Evolutionary conservation across 2,888 invertebrate species (phyloP), one percentile per base, ranked within the genome.

Genomic region (Dynastes tityus): DNA sequence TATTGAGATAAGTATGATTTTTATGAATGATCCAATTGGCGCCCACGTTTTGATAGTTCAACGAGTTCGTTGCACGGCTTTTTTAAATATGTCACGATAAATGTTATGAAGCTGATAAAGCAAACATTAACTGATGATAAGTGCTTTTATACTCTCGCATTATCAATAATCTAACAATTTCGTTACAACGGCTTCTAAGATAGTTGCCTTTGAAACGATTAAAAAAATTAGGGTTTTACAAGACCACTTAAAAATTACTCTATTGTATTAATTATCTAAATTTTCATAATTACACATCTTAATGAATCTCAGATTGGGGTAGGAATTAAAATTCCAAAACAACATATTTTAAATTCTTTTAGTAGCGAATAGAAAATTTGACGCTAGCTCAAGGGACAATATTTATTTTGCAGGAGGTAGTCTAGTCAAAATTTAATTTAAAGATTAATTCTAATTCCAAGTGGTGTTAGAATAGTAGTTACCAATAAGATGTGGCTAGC

Each of bases 61-160:
- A 68, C 51, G 68, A 51, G 40, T 68, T 68, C 51, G 49, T 51
- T 68, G 27, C 51, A 67, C 45, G 65, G 6, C n/a, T 29, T 27
- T 49, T 68, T 49, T 68, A 51, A 45, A 68, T 68, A 49, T 68
- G 68, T 68, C 68, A 51, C 67, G 67, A 67, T 67, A 67, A 49
- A 45, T 37, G 22, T 16, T 45, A 6, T 22, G 65, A 40, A 40
- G 22, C 22, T 67, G 65, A 67, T 49, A 67, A 67, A 22, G 16
- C 65, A 51, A 27, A 27, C 68, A 51, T 11, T 68, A 22, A 68
- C 68, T 68, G 68, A 22, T 22, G 22, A 68, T 68, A 51, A 29
- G 13, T 51, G 68, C 27, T 9, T 63, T 63, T 9, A 51, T 40
- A 68, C 8, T 49, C 5, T 45, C 27, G 22, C 22, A 16, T 22